These are phyloP conservation scores for Hemibagrus guttatus DNA, from an alignment of 2,797 vertebrate genomes.

Conservation along the genomic window DNA sequence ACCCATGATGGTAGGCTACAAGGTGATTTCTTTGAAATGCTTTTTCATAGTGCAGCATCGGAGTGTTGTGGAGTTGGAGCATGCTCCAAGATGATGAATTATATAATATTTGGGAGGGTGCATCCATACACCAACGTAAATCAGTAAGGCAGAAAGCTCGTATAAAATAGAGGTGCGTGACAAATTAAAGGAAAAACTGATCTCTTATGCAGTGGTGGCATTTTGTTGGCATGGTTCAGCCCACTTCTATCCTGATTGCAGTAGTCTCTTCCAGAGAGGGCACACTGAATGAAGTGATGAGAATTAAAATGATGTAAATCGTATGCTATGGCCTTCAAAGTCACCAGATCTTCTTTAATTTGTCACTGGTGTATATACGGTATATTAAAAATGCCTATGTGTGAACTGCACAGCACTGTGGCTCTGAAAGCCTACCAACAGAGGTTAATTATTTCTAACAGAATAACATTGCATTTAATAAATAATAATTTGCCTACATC, in stretches of 20 bases:
- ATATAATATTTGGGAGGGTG: not conserved
- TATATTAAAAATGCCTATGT: not conserved
- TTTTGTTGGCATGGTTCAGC: not conserved
- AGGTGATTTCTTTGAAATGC: conserved; percentile 6
- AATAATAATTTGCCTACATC: not conserved
- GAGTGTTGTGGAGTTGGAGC: not conserved
- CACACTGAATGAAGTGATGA: not conserved
- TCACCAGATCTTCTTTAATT: not conserved
- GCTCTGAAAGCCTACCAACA: too few relatives aligned
- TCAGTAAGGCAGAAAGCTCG: not conserved
- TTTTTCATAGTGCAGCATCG: conserved; percentile 11
- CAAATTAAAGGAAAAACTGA: not conserved
- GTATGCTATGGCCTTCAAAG: not conserved
- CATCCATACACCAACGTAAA: not conserved
- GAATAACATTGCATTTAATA: not conserved
- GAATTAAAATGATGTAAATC: not conserved
- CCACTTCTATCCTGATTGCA: not conserved
- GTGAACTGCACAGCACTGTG: not conserved
- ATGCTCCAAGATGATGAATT: conserved; percentile 3
- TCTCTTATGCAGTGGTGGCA: not conserved
- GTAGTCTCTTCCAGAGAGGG: not conserved
- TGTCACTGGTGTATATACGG: not conserved
- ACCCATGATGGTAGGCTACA: not conserved
- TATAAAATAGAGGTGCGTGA: not conserved
- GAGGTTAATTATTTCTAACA: not conserved